A percentile compares a stretch with the other conserved stretches of the same genome.
Evolutionary conservation across 2,888 invertebrate species (phyloP).

Genomic region (Cosmorhoe ocellata): DNA sequence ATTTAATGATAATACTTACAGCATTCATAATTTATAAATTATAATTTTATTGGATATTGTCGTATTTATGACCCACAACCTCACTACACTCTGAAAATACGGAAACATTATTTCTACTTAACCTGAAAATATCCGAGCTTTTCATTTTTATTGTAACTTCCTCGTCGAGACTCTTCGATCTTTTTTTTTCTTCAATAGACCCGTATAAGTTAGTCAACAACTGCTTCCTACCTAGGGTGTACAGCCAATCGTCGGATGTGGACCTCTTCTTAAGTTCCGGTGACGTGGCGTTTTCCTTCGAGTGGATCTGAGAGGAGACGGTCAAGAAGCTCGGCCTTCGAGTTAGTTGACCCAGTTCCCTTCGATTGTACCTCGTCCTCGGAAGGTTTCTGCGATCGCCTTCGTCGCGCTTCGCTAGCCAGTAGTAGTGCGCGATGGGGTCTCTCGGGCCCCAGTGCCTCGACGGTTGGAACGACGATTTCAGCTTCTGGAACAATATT

Average conservation of each 20-base stretch:
- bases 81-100: not conserved
- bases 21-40: too few species aligned
- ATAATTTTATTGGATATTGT: too few species aligned
- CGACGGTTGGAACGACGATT: conserved; percentile 65
- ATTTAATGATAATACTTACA: too few species aligned
- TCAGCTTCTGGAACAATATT: conserved; percentile 59
- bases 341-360: conserved; percentile 58
- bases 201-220: conserved; percentile 36
- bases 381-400: conserved; percentile 36
- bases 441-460: conserved; percentile 75
- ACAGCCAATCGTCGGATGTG: conserved; percentile 67
- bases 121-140: conserved; percentile 9
- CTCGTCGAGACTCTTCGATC: conserved; percentile 62
- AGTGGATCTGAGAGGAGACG: conserved; percentile 27
- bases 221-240: conserved; percentile 51
- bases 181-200: conserved; percentile 30
- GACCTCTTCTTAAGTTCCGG: conserved; percentile 49
- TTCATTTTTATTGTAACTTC: conserved; percentile 27
- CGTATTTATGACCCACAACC: too few species aligned
- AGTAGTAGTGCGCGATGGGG: conserved; percentile 72
- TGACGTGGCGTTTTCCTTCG: conserved; percentile 7
- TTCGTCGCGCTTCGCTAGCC: conserved; percentile 63
- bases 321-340: conserved; percentile 47
- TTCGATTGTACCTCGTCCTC: conserved; percentile 44
- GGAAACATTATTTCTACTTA: conserved; percentile 2